Conservation (phyloP, 2,113 vertebrate genomes). For the Geococcyx californianus region DNA sequence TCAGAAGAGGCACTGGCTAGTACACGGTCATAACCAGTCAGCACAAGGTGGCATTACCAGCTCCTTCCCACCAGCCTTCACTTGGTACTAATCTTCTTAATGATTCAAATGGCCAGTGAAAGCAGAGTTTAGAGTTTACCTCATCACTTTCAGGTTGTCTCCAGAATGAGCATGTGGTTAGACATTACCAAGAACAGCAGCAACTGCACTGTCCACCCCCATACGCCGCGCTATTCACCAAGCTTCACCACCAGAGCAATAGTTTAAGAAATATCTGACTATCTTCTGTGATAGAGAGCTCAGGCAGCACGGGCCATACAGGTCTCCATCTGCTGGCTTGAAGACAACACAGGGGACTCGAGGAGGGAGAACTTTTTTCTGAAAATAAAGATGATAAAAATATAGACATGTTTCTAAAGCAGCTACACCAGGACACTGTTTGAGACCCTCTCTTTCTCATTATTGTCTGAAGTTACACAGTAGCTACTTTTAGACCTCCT, state of each 20-base stretch:
- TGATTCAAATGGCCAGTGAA: background rate
- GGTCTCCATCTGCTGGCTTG: background rate
- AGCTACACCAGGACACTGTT: background rate
- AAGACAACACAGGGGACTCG: background rate
- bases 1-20: background rate
- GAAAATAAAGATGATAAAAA: background rate
- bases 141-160: background rate
- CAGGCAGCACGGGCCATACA: background rate
- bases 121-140: background rate
- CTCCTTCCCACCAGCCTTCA: background rate
- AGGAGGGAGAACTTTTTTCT: background rate
- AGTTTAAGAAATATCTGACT: background rate
- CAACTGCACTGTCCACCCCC: background rate
- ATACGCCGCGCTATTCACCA: background rate
- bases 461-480: background rate
- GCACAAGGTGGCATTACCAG: background rate
- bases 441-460: background rate
- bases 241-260: background rate
- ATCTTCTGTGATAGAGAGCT: background rate
- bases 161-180: fast-evolving
- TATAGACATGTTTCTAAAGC: background rate
- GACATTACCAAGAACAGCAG: background rate
- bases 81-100: background rate
- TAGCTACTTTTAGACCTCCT: background rate
- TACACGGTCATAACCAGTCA: background rate